These are phyloP conservation scores for Pterocles gutturalis DNA, from an alignment of 2,113 vertebrate genomes.

Conservation along the genomic window DNA sequence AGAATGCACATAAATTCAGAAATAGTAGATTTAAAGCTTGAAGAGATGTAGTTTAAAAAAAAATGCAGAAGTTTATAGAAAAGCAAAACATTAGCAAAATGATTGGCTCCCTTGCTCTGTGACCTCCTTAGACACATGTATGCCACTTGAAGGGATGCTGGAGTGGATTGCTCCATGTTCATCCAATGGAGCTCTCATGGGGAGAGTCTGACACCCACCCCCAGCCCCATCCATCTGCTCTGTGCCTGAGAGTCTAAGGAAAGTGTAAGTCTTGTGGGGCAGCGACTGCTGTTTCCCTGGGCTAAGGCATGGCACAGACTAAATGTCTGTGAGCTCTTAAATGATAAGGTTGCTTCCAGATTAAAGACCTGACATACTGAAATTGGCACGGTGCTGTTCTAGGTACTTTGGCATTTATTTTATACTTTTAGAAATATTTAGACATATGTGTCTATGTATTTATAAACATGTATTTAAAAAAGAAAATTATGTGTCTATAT, in stretches of 20 bases:
- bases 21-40: background rate
- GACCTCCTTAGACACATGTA: background rate
- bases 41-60: background rate
- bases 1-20: background rate
- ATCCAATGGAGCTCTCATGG: accelerated
- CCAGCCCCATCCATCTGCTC: background rate
- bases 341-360: background rate
- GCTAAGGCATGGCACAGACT: background rate
- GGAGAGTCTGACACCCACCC: background rate
- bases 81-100: background rate
- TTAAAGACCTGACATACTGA: background rate
- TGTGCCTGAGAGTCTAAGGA: too few species aligned
- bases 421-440: background rate
- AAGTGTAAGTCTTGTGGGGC: too few species aligned
- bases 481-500: background rate
- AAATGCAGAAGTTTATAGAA: background rate
- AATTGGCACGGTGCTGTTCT: background rate
- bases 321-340: background rate
- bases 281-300: background rate
- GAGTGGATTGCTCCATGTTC: background rate
- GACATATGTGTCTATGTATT: background rate
- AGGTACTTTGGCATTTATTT: background rate
- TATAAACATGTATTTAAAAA: background rate
- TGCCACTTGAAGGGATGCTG: background rate
- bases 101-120: background rate